Percentiles rank a stretch among this genome's conserved stretches.
Evolutionary conservation across 2,113 vertebrate species (phyloP).

Genomic region (Hippocampus guttulatus): DNA sequence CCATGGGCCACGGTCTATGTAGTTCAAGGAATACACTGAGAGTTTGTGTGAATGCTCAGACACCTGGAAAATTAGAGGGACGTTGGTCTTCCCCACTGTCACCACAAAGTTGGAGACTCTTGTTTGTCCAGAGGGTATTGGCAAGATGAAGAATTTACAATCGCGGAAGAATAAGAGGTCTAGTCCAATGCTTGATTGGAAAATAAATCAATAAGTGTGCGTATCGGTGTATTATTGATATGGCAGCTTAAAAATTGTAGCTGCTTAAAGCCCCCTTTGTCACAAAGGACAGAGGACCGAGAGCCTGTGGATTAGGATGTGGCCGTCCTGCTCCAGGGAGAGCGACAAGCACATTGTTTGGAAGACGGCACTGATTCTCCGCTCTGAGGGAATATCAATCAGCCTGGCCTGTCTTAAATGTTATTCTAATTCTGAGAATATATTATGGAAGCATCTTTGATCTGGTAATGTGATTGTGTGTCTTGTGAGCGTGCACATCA

Average conservation of each 20-base stretch:
- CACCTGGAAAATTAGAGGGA: neutral
- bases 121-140: neutral
- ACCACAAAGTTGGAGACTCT: neutral
- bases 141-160: neutral
- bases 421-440: constrained; percentile 53
- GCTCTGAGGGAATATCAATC: constrained; percentile 44
- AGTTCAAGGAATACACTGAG: too few species aligned
- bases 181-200: neutral
- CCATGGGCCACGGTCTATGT: too few species aligned
- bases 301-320: constrained; percentile 5
- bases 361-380: constrained; percentile 21
- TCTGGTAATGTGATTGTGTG: constrained; percentile 5
- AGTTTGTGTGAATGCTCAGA: too few species aligned
- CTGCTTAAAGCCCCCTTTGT: neutral
- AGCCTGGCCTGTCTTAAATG: constrained; percentile 29
- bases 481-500: neutral
- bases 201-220: neutral
- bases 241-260: neutral
- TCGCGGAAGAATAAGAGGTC: neutral
- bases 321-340: constrained; percentile 29
- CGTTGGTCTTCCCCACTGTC: neutral
- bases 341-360: constrained; percentile 43
- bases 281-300: neutral
- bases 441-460: constrained; percentile 48
- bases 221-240: neutral